These are phyloP conservation scores for Semicossyphus pulcher DNA, from an alignment of 2,113 vertebrate genomes.

Conservation along the genomic window DNA sequence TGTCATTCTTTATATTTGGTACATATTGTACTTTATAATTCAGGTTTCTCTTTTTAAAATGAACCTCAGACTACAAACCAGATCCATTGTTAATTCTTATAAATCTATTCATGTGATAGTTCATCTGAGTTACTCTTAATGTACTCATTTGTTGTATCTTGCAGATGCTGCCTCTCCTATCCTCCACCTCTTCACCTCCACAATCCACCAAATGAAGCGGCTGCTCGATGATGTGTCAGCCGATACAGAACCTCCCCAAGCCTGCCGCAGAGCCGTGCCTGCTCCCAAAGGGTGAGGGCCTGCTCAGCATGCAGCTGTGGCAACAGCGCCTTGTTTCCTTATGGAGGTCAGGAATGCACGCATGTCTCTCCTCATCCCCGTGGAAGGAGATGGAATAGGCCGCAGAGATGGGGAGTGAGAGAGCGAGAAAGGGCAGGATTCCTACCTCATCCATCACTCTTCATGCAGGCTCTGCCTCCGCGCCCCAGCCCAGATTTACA, in stretches of 20 bases:
- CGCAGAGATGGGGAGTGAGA: constrained; percentile 61
- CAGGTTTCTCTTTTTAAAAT: not conserved
- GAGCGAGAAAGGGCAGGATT: constrained; percentile 60
- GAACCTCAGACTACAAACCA: not conserved
- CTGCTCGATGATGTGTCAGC: constrained; percentile 33
- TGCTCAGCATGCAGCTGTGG: constrained; percentile 77
- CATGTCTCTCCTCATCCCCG: constrained; percentile 62
- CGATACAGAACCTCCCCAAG: constrained; percentile 34
- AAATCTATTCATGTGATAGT: too few species aligned
- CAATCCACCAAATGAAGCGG: constrained; percentile 19
- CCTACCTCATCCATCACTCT: constrained; percentile 77
- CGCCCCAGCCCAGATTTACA: constrained; percentile 61
- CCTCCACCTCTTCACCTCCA: constrained; percentile 24
- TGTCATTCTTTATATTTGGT: too few species aligned
- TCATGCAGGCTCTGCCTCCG: constrained; percentile 49
- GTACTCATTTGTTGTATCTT: constrained; percentile 20
- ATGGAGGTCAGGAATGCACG: constrained; percentile 70
- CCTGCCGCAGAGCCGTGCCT: constrained; percentile 13
- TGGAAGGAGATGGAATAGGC: constrained; percentile 70
- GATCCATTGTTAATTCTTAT: too few species aligned
- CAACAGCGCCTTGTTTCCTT: constrained; percentile 72
- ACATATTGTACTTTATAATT: not conserved
- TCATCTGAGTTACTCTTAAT: too few species aligned
- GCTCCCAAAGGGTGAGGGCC: constrained; percentile 44
- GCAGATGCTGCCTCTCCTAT: not conserved